A percentile compares a stretch with the other conserved stretches of the same genome.
These are phyloP conservation scores for Hedychridium roseum DNA, from an alignment of 2,888 invertebrate genomes.

Conservation along the genomic window DNA sequence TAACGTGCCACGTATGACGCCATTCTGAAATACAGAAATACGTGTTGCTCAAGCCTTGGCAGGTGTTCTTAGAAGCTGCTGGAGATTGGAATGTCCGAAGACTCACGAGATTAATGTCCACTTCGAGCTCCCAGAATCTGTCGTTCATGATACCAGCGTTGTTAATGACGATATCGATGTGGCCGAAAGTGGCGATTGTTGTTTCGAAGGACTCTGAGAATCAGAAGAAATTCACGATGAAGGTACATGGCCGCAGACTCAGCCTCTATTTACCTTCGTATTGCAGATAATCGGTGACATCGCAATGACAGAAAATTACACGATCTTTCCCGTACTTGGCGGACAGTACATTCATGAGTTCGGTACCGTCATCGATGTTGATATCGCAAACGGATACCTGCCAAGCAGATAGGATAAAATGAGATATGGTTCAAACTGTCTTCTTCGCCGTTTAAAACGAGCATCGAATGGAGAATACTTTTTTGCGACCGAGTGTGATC, in stretches of 20 bases:
- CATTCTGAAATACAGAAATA: slow-evolving; percentile 74
- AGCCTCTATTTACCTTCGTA: slow-evolving; percentile 70
- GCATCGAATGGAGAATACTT: neutral
- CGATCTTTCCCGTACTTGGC: slow-evolving; percentile 74
- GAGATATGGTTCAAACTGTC: slow-evolving; percentile 1
- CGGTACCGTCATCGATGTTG: slow-evolving; percentile 75
- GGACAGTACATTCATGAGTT: slow-evolving; percentile 71
- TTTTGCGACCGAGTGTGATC: slow-evolving; percentile 15
- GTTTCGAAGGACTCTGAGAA: slow-evolving; percentile 75
- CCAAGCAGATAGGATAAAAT: neutral
- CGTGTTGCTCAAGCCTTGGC: too few species aligned
- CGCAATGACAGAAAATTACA: slow-evolving; percentile 77
- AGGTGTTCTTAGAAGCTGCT: too few species aligned
- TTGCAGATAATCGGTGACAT: slow-evolving; percentile 81
- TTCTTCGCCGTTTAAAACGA: neutral
- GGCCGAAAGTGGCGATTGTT: slow-evolving; percentile 76
- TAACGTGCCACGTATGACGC: slow-evolving; percentile 78
- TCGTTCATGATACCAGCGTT: slow-evolving; percentile 84
- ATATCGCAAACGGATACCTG: slow-evolving; percentile 81
- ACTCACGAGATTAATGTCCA: slow-evolving; percentile 79
- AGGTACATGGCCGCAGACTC: neutral
- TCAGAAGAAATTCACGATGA: slow-evolving; percentile 2
- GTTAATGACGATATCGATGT: slow-evolving; percentile 80
- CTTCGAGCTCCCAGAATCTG: slow-evolving; percentile 77
- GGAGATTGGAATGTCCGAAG: too few species aligned